Evolutionary conservation across 2,113 vertebrate genomes (phyloP).

Genomic region (Passer montanus): DNA sequence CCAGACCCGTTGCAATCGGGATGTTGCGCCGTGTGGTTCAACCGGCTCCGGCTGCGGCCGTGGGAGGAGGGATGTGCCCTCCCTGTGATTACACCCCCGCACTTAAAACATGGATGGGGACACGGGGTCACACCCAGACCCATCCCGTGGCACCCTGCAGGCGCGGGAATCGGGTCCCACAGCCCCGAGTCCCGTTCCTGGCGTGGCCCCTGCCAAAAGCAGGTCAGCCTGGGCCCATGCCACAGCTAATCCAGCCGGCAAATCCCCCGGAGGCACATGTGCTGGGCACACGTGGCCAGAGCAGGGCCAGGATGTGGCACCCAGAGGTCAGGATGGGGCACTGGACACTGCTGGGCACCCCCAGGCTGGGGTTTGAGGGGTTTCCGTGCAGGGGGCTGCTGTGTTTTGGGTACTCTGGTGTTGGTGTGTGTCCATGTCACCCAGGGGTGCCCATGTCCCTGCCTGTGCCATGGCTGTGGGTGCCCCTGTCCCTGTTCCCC

Average conservation of each 20-base stretch:
- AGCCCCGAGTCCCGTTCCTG: fast-evolving
- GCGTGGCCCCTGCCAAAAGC: not conserved
- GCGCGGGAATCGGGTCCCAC: not conserved
- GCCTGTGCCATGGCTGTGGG: not conserved
- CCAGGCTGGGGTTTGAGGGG: not conserved
- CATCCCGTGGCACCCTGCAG: fast-evolving
- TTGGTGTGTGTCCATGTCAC: fast-evolving
- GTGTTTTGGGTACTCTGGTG: not conserved
- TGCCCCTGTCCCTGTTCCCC: not conserved
- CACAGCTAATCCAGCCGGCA: not conserved
- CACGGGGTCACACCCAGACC: not conserved
- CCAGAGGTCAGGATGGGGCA: not conserved
- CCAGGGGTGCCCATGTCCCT: not conserved
- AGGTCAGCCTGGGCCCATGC: not conserved
- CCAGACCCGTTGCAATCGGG: not conserved
- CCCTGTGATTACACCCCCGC: not conserved
- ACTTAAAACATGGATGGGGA: not conserved
- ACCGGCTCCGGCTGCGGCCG: not conserved
- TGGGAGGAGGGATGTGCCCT: not conserved
- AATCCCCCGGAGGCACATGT: not conserved
- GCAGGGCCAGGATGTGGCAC: not conserved
- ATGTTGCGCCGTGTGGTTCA: not conserved
- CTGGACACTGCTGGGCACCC: not conserved
- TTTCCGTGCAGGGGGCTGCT: fast-evolving
- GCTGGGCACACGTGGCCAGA: not conserved